Conservation (phyloP, 2,113 vertebrate genomes). For the Chlorodrepanis virens region DNA sequence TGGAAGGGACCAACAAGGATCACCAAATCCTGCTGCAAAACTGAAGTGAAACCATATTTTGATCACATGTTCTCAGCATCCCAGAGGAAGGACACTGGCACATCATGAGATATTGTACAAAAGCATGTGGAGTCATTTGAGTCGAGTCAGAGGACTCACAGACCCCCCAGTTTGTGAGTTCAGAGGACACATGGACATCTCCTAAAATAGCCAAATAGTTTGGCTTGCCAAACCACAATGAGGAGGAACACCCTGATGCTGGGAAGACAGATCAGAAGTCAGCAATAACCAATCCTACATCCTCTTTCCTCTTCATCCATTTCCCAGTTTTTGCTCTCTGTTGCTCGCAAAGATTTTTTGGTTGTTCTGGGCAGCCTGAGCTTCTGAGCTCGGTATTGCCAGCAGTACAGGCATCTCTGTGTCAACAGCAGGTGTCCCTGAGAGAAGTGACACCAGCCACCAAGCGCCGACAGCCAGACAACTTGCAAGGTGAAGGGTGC, state of each 20-base stretch:
- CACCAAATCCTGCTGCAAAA: neutral
- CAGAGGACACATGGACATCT: neutral
- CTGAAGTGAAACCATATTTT: neutral
- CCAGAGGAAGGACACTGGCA: neutral
- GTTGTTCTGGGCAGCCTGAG: neutral
- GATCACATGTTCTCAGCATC: neutral
- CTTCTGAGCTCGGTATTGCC: neutral
- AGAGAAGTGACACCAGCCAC: neutral
- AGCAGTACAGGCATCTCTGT: accelerated
- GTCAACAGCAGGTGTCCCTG: neutral
- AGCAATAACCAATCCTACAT: neutral
- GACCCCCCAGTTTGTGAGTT: neutral
- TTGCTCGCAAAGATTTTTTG: neutral
- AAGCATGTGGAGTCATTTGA: neutral
- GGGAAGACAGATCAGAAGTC: neutral
- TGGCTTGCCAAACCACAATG: neutral
- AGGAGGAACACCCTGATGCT: neutral
- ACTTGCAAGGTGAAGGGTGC: neutral
- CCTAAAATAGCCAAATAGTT: neutral
- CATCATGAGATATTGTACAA: neutral
- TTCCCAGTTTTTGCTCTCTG: neutral
- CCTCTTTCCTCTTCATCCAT: neutral
- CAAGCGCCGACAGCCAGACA: accelerated
- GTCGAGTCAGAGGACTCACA: neutral
- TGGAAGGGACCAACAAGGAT: neutral